phyloP scores from a whole-genome alignment of 2,888 invertebrate genomes.

The Gymnoscelis rufifasciata region DNA sequence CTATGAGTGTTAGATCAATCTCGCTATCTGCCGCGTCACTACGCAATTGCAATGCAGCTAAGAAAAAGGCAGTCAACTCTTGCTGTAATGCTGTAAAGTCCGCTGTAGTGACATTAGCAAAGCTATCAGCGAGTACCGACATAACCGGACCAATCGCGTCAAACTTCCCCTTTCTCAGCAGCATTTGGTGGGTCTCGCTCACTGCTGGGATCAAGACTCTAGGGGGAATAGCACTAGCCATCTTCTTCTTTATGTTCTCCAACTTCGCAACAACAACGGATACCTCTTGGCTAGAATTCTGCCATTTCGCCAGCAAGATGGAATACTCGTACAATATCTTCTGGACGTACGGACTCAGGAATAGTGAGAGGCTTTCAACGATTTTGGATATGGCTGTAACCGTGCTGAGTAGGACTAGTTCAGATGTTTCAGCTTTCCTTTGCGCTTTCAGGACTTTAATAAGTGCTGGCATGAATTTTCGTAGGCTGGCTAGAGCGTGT shows the following conservation, averaged over 20 bases:
- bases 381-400: slow-evolving; percentile 90
- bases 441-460: slow-evolving; percentile 82
- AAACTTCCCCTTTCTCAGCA: slow-evolving; percentile 80
- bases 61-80: slow-evolving; percentile 86
- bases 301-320: slow-evolving; percentile 76
- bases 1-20: slow-evolving; percentile 59
- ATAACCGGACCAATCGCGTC: slow-evolving; percentile 84
- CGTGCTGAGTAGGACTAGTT: slow-evolving; percentile 83
- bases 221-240: slow-evolving; percentile 83
- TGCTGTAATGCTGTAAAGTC: slow-evolving; percentile 83
- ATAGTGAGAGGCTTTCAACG: slow-evolving; percentile 88
- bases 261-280: slow-evolving; percentile 79
- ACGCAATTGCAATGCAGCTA: slow-evolving; percentile 84
- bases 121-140: slow-evolving; percentile 86
- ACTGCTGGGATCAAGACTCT: slow-evolving; percentile 88
- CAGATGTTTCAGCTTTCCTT: slow-evolving; percentile 79
- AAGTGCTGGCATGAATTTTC: slow-evolving; percentile 88
- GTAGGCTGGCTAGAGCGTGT: slow-evolving; percentile 85
- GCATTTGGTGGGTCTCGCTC: slow-evolving; percentile 80
- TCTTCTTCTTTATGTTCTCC: slow-evolving; percentile 81
- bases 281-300: slow-evolving; percentile 66
- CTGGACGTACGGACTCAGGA: slow-evolving; percentile 90
- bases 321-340: slow-evolving; percentile 83
- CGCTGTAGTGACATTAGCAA: slow-evolving; percentile 80
- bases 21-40: slow-evolving; percentile 66